Conservation (phyloP, 1,140 invertebrate species). For the Drosophila pseudoananassae region DNA sequence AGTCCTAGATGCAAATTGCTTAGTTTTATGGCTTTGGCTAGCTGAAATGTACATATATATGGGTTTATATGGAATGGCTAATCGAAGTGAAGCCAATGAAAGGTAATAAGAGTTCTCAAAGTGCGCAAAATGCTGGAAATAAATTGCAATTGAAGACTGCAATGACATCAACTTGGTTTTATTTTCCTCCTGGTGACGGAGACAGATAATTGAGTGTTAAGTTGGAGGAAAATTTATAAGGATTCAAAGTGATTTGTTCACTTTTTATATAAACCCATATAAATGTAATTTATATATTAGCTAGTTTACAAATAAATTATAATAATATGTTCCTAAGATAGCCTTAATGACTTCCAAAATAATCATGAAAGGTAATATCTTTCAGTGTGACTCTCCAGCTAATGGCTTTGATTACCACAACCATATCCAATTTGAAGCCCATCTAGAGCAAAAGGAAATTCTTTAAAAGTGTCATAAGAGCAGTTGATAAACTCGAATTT, state of each 20-base stretch:
- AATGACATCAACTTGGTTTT: slow-evolving; percentile 22
- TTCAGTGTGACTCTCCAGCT: not conserved
- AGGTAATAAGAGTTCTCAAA: slow-evolving; percentile 41
- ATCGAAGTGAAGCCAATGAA: slow-evolving; percentile 60
- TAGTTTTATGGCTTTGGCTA: slow-evolving; percentile 59
- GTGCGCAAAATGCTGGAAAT: slow-evolving; percentile 29
- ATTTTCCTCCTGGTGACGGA: slow-evolving; percentile 9
- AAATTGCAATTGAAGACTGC: slow-evolving; percentile 25
- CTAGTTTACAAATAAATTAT: too few species aligned
- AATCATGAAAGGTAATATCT: not conserved
- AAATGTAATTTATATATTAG: too few species aligned
- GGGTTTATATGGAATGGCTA: slow-evolving; percentile 17
- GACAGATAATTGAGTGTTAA: slow-evolving; percentile 29
- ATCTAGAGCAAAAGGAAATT: slow-evolving; percentile 1
- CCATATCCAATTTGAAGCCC: not conserved
- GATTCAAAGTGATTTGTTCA: slow-evolving; percentile 7
- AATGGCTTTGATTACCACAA: slow-evolving; percentile 19
- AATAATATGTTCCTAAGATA: too few species aligned
- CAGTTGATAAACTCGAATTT: slow-evolving; percentile 42
- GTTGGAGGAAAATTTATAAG: slow-evolving; percentile 5
- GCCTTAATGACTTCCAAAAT: too few species aligned
- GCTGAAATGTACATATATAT: slow-evolving; percentile 2
- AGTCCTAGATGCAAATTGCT: slow-evolving; percentile 48
- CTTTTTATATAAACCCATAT: too few species aligned
- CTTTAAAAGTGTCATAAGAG: slow-evolving; percentile 35